Conservation (phyloP, 2,888 invertebrate genomes). For the Hemicrepidius hirtus region DNA sequence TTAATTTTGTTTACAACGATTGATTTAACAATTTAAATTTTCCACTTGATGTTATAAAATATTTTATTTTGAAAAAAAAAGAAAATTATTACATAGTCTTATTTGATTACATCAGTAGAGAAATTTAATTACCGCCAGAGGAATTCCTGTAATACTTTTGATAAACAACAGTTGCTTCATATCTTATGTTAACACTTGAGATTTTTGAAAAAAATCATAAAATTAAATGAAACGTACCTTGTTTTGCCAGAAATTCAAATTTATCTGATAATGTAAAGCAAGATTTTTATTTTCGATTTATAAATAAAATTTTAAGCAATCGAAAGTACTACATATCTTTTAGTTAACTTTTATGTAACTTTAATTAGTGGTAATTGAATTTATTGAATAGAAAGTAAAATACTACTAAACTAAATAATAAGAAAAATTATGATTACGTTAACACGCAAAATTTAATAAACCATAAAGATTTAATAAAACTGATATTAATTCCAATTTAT, state of each 20-base stretch:
- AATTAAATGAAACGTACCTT: background rate
- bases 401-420: conserved; percentile 3
- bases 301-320: conserved; percentile 8
- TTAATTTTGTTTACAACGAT: no score
- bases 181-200: conserved; percentile 6
- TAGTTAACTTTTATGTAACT: conserved; percentile 12
- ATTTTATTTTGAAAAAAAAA: no score
- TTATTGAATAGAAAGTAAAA: conserved; percentile 20
- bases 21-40: no score
- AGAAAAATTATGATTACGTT: background rate
- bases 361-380: conserved; percentile 19
- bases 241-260: background rate
- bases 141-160: conserved; percentile 4
- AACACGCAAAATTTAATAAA: background rate
- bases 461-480: background rate
- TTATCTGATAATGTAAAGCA: background rate
- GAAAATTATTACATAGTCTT: no score
- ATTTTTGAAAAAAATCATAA: conserved; percentile 4
- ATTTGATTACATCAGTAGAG: background rate
- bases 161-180: conserved; percentile 6
- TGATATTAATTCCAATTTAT: background rate
- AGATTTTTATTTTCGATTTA: background rate
- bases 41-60: no score
- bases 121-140: conserved; percentile 1
- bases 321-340: conserved; percentile 18